These are phyloP conservation scores for Artibeus jamaicensis DNA, from an alignment of 2,797 vertebrate species.

Conservation along the genomic window DNA sequence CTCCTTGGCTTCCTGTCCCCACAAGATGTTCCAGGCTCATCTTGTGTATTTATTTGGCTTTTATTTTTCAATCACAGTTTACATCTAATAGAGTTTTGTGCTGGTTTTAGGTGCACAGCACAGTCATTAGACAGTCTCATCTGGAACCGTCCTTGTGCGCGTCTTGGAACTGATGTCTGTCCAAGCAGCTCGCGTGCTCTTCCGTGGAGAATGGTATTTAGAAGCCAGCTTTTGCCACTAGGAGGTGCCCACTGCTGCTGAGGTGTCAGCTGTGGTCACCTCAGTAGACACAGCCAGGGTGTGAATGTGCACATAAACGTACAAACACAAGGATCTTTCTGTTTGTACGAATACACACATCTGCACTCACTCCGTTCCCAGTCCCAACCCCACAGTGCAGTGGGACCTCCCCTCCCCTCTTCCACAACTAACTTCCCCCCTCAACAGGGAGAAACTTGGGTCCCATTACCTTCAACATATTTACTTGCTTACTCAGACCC, in stretches of 20 bases:
- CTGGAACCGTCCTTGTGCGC: background rate
- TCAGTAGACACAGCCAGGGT: background rate
- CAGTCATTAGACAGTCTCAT: background rate
- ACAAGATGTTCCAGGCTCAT: background rate
- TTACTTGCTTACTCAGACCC: conserved; percentile 21
- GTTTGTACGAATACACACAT: background rate
- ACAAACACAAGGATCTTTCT: background rate
- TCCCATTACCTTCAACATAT: conserved; percentile 3
- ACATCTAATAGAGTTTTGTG: background rate
- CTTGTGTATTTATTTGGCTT: background rate
- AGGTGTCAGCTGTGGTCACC: background rate
- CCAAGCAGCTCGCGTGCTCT: background rate
- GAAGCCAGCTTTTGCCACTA: background rate
- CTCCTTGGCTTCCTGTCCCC: background rate
- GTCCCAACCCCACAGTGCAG: background rate
- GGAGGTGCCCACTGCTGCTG: background rate
- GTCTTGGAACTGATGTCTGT: background rate
- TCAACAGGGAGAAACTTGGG: background rate
- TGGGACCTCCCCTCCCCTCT: background rate
- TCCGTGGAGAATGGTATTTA: background rate
- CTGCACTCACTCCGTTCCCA: background rate
- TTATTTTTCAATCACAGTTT: background rate
- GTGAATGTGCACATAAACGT: background rate
- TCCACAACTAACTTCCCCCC: background rate
- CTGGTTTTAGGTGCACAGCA: background rate